Percentiles rank a stretch among this genome's conserved stretches.
phyloP scores from a whole-genome alignment of 2,113 vertebrate species.

The Amia ocellicauda region DNA sequence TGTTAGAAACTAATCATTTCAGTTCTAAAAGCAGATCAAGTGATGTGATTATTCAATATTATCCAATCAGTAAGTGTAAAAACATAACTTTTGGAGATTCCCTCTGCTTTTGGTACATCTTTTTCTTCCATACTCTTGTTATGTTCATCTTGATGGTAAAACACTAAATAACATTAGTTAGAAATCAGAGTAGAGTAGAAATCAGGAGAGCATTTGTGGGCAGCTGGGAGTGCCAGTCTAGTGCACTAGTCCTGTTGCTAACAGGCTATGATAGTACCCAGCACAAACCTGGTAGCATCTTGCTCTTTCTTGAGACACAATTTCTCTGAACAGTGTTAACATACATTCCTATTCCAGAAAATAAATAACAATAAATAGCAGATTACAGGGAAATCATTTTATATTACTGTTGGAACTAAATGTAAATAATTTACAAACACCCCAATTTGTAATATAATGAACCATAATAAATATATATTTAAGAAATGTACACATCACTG shows the following conservation, averaged over 20 bases:
- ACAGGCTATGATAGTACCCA: neutral
- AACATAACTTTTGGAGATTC: too few relatives aligned
- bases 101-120: too few relatives aligned
- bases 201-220: neutral
- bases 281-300: neutral
- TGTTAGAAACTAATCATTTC: too few relatives aligned
- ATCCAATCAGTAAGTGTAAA: too few relatives aligned
- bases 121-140: too few relatives aligned
- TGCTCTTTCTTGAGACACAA: constrained; percentile 19
- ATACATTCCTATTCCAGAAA: constrained; percentile 19
- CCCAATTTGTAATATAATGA: constrained; percentile 37
- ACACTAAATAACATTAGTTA: neutral
- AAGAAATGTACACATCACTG: constrained; percentile 34
- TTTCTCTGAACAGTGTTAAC: constrained; percentile 18
- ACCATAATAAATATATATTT: constrained; percentile 37
- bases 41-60: too few relatives aligned
- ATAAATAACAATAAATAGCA: constrained; percentile 30
- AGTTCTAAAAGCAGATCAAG: too few relatives aligned
- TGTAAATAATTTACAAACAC: constrained; percentile 45
- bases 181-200: neutral
- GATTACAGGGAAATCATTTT: constrained; percentile 35
- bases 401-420: constrained; percentile 31
- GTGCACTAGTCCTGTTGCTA: neutral
- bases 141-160: too few relatives aligned
- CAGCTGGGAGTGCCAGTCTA: neutral